phyloP scores from a whole-genome alignment of 1,140 invertebrate species.

The Pantala flavescens region DNA sequence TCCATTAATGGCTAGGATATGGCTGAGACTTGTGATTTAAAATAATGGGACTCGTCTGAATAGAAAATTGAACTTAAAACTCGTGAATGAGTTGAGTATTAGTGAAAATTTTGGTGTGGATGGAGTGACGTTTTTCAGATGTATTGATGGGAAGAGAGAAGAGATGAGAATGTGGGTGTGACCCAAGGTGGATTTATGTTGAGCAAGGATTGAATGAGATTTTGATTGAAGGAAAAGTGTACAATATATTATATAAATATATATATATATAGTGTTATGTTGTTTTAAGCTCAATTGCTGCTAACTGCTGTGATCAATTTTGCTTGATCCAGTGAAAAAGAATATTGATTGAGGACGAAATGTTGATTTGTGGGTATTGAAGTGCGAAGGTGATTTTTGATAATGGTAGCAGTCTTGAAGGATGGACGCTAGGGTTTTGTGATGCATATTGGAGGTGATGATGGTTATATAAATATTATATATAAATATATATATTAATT shows the following conservation, averaged over 20 bases:
- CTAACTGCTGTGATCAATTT: background rate
- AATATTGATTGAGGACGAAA: background rate
- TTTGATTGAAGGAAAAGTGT: background rate
- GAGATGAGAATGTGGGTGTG: background rate
- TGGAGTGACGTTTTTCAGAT: background rate
- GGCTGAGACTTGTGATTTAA: background rate
- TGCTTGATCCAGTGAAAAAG: background rate
- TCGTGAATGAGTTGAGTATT: background rate
- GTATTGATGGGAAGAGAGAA: background rate
- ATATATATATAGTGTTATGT: background rate
- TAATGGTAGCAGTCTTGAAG: background rate
- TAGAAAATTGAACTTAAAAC: background rate
- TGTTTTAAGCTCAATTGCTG: background rate
- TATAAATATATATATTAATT: constrained; percentile 6
- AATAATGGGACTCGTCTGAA: background rate
- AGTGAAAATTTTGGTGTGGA: background rate
- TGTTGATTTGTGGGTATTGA: background rate
- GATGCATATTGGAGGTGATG: background rate
- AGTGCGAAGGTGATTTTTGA: background rate
- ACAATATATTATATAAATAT: background rate
- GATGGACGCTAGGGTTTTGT: background rate
- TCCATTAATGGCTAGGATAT: background rate
- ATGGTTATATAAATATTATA: background rate
- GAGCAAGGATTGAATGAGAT: background rate
- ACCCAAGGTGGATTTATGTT: background rate